Percentiles rank a stretch among this genome's conserved stretches.
These are phyloP conservation scores for Gobiocypris rarus DNA, from an alignment of 2,113 vertebrate species.

Conservation along the genomic window DNA sequence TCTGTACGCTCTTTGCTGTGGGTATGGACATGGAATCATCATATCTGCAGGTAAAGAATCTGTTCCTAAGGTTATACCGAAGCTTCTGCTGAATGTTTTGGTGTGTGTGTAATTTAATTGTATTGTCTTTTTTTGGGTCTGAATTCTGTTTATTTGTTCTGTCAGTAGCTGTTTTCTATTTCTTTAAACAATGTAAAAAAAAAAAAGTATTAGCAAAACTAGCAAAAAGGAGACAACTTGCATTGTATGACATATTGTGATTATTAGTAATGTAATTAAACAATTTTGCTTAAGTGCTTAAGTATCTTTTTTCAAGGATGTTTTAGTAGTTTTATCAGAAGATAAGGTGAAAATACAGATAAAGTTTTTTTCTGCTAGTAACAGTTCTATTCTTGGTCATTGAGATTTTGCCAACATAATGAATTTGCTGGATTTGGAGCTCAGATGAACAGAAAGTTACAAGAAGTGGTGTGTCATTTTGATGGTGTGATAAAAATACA, in stretches of 20 bases:
- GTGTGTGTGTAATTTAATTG: background rate
- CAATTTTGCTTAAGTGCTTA: background rate
- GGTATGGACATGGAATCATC: background rate
- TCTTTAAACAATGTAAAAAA: no score
- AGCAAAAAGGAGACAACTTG: background rate
- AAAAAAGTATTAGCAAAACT: background rate
- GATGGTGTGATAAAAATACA: background rate
- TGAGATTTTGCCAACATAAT: background rate
- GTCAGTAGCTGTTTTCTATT: background rate
- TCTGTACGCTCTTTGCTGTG: background rate
- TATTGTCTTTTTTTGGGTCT: background rate
- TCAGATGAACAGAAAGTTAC: background rate
- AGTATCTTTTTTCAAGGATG: background rate
- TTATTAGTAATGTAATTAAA: background rate
- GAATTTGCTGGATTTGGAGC: background rate
- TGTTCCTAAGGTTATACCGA: background rate
- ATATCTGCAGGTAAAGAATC: conserved; percentile 21
- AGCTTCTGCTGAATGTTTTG: background rate
- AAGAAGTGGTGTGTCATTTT: background rate
- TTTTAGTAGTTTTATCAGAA: background rate
- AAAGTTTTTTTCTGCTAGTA: background rate
- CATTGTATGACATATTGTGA: background rate
- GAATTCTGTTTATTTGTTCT: background rate
- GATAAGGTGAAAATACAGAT: background rate
- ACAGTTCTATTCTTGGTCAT: background rate